These are phyloP conservation scores for Rhyzopertha dominica DNA, from an alignment of 1,140 invertebrate species.

Conservation along the genomic window DNA sequence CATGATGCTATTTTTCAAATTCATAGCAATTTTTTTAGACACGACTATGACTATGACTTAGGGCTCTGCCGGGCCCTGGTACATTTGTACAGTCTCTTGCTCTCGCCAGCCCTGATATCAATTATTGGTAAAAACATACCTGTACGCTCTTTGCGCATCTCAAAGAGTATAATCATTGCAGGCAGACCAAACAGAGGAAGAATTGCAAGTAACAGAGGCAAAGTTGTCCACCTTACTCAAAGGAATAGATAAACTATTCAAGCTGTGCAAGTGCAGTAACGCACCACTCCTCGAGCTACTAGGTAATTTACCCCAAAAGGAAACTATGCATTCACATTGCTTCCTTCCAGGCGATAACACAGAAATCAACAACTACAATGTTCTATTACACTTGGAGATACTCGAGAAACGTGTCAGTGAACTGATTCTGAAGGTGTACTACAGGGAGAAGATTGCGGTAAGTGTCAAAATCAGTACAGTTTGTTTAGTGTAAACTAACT, in stretches of 20 bases:
- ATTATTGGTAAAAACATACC: no score
- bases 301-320: constrained; percentile 40
- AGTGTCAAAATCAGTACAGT: constrained; percentile 6
- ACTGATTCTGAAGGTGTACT: constrained; percentile 53
- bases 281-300: constrained; percentile 65
- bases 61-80: no score
- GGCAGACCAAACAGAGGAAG: constrained; percentile 49
- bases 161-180: no score
- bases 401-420: constrained; percentile 55
- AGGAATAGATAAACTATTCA: constrained; percentile 58
- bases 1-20: no score
- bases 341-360: constrained; percentile 49
- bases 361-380: constrained; percentile 63
- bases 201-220: constrained; percentile 47
- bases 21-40: no score
- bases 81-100: no score
- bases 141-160: no score
- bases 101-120: no score
- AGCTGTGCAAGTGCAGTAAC: constrained; percentile 58
- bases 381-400: constrained; percentile 66
- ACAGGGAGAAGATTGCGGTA: constrained; percentile 25
- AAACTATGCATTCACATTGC: background rate
- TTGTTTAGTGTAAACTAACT: constrained; percentile 13
- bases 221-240: constrained; percentile 50
- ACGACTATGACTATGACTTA: no score